phyloP scores from a whole-genome alignment of 2,113 vertebrate species.

The Esox niger region DNA sequence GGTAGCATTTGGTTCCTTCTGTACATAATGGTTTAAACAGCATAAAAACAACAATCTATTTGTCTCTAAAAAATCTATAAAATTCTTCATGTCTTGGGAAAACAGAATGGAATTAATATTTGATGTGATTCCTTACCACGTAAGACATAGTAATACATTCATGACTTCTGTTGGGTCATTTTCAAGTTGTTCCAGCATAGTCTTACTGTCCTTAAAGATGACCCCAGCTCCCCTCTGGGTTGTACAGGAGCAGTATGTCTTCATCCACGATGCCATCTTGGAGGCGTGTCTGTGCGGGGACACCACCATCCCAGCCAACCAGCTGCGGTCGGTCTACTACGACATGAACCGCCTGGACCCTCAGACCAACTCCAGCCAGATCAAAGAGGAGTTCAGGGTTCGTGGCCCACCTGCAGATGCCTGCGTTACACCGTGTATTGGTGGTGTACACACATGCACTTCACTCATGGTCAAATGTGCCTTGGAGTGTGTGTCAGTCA shows the following conservation, averaged over 20 bases:
- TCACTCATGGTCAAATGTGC: too few species aligned
- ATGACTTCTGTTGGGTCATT: too few species aligned
- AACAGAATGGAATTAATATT: too few species aligned
- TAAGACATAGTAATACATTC: too few species aligned
- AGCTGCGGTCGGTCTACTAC: constrained; percentile 92
- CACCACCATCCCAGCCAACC: constrained; percentile 89
- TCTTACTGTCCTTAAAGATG: background rate
- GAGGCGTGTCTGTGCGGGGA: constrained; percentile 98
- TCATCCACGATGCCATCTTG: constrained; percentile 96
- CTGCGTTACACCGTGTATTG: too few species aligned
- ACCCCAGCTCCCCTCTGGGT: constrained; percentile 7
- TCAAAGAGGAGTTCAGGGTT: constrained; percentile 98
- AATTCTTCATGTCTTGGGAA: too few species aligned
- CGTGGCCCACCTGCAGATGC: constrained; percentile 47
- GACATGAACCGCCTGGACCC: constrained; percentile 98
- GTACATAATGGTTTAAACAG: too few species aligned
- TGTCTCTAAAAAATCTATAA: too few species aligned
- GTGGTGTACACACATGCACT: too few species aligned
- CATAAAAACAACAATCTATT: too few species aligned
- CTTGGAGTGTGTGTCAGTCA: background rate
- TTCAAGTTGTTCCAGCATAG: background rate
- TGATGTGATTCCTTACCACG: too few species aligned
- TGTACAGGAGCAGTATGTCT: constrained; percentile 94
- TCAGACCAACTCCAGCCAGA: constrained; percentile 96
- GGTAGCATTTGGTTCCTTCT: too few species aligned